These are phyloP conservation scores for Pseudococcus jackbeardsleyi DNA, from an alignment of 2,888 invertebrate genomes.

Conservation along the genomic window DNA sequence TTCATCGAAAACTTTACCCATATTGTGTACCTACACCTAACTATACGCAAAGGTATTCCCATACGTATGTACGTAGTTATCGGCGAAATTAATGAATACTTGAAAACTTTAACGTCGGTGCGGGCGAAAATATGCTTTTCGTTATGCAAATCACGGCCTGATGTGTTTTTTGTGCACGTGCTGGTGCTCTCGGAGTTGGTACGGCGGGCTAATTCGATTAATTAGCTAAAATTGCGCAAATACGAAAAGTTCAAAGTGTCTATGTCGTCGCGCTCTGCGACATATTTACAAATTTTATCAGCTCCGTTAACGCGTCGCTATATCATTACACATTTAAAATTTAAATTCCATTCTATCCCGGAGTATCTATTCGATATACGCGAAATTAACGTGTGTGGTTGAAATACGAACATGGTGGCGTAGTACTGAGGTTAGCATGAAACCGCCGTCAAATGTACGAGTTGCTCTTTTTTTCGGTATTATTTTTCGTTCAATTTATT, in stretches of 20 bases:
- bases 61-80: constrained; percentile 1
- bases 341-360: constrained; percentile 23
- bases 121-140: constrained; percentile 8
- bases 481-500: constrained; percentile 6
- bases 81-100: constrained; percentile 43
- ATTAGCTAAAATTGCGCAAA: constrained; percentile 33
- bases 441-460: not conserved
- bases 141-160: constrained; percentile 37
- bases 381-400: not conserved
- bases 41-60: not conserved
- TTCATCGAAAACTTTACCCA: constrained; percentile 17
- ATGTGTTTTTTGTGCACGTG: constrained; percentile 44
- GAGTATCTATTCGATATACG: not conserved
- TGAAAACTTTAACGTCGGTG: constrained; percentile 7
- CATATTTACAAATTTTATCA: constrained; percentile 44
- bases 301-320: constrained; percentile 23
- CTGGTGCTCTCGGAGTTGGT: not conserved
- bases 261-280: not conserved
- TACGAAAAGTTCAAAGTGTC: constrained; percentile 44
- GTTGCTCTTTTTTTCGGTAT: not conserved
- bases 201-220: constrained; percentile 27
- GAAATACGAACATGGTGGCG: not conserved
- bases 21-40: not conserved
- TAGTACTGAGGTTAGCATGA: not conserved
- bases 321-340: constrained; percentile 4